Conservation (phyloP, 2,797 vertebrate species). For the Craterocephalus amniculus region DNA sequence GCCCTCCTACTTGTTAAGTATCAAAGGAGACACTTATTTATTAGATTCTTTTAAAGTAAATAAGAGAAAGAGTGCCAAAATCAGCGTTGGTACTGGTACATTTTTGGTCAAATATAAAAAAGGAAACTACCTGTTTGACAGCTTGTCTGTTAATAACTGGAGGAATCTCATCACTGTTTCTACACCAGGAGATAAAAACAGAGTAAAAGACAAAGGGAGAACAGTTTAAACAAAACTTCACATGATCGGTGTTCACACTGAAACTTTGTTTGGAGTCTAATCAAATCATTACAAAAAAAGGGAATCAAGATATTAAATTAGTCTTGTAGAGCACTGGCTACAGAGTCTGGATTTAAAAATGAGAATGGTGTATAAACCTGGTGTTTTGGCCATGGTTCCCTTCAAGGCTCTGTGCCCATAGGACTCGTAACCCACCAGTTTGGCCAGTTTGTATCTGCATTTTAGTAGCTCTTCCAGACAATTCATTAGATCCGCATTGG, state of each 20-base stretch:
- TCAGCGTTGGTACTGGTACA: neutral
- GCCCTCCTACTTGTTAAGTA: neutral
- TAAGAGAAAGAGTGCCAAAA: neutral
- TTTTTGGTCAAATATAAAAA: neutral
- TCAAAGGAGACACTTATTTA: neutral
- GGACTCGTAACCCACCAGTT: slow-evolving; percentile 91
- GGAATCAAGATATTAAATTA: neutral
- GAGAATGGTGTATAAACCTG: slow-evolving; percentile 80
- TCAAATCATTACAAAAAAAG: neutral
- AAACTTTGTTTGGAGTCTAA: neutral
- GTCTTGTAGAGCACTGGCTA: neutral
- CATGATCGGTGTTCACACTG: neutral
- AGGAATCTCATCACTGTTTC: slow-evolving; percentile 95
- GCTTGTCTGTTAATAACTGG: slow-evolving; percentile 90
- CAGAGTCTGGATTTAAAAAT: neutral
- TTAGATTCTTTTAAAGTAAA: neutral
- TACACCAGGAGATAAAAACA: slow-evolving; percentile 60
- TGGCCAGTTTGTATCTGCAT: slow-evolving; percentile 89
- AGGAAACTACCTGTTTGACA: slow-evolving; percentile 87
- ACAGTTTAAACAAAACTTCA: neutral
- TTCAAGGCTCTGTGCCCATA: slow-evolving; percentile 93
- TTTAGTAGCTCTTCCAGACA: slow-evolving; percentile 90
- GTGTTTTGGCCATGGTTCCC: slow-evolving; percentile 94
- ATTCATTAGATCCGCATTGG: slow-evolving; percentile 84
- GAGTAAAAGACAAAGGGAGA: neutral